A percentile compares a stretch with the other conserved stretches of the same genome.
Conservation (phyloP, 2,113 vertebrate species). For the Chaetura pelagica region DNA sequence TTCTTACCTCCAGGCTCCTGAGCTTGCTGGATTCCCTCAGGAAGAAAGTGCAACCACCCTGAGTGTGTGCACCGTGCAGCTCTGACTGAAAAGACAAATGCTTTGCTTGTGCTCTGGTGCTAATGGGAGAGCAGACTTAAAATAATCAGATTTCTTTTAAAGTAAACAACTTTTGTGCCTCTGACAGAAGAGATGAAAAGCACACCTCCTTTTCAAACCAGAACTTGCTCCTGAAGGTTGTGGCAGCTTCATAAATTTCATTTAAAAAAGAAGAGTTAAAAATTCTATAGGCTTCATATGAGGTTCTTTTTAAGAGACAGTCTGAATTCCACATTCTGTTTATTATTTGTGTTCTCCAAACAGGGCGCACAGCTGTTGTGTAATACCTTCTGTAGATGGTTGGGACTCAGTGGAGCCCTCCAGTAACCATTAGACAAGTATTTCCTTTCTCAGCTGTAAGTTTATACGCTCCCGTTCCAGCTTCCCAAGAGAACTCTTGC, state of each 20-base stretch:
- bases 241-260: not conserved
- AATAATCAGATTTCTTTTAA: slow-evolving; percentile 46
- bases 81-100: slow-evolving; percentile 20
- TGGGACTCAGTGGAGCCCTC: not conserved
- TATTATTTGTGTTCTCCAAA: not conserved
- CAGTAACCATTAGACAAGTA: not conserved
- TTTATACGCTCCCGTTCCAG: not conserved
- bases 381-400: not conserved
- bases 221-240: slow-evolving; percentile 15
- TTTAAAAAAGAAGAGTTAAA: not conserved
- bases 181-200: slow-evolving; percentile 47
- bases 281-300: not conserved
- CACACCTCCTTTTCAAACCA: slow-evolving; percentile 10
- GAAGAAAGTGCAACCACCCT: not conserved
- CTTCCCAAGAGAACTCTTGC: not conserved
- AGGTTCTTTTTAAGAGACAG: not conserved
- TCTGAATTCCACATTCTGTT: not conserved
- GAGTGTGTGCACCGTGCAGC: not conserved
- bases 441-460: slow-evolving; percentile 4
- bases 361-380: not conserved
- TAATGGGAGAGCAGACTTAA: slow-evolving; percentile 45
- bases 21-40: not conserved
- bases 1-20: not conserved
- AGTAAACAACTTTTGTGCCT: slow-evolving; percentile 21
- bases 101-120: slow-evolving; percentile 20